phyloP scores from a whole-genome alignment of 2,797 vertebrate species.

The Zenarchopterus dispar region DNA sequence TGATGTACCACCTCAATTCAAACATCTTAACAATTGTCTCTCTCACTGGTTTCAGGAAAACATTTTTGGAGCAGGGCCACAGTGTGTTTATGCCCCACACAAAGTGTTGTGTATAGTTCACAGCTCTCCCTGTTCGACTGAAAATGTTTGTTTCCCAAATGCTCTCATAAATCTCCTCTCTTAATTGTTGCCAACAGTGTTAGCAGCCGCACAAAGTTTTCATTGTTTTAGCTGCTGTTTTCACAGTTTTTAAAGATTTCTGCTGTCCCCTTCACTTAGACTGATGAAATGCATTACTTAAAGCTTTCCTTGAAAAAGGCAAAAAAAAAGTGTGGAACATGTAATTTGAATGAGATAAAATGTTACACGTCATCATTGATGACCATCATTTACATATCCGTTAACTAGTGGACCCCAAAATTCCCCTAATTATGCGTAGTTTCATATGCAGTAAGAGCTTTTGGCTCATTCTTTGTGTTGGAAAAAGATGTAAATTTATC shows the following conservation, averaged over 20 bases:
- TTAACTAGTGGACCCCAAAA: slow-evolving; percentile 71
- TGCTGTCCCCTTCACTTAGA: slow-evolving; percentile 55
- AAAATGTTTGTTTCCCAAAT: slow-evolving; percentile 40
- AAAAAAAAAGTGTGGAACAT: slow-evolving; percentile 43
- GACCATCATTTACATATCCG: slow-evolving; percentile 58
- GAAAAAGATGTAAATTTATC: slow-evolving; percentile 66
- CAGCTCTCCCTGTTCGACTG: slow-evolving; percentile 31
- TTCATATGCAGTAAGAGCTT: slow-evolving; percentile 61
- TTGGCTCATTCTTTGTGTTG: slow-evolving; percentile 57
- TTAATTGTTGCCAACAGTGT: slow-evolving; percentile 55
- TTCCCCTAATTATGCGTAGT: slow-evolving; percentile 65
- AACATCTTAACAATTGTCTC: slow-evolving; percentile 41
- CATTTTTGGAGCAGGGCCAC: no score
- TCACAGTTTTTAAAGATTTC: slow-evolving; percentile 51
- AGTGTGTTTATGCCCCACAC: slow-evolving; percentile 11
- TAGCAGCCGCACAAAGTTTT: slow-evolving; percentile 66
- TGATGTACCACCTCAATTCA: slow-evolving; percentile 27
- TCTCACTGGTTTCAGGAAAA: neutral
- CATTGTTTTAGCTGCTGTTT: slow-evolving; percentile 70
- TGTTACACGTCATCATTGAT: slow-evolving; percentile 61
- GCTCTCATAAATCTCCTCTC: slow-evolving; percentile 59
- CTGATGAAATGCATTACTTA: slow-evolving; percentile 55
- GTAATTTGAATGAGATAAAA: slow-evolving; percentile 60
- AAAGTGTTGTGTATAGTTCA: slow-evolving; percentile 10
- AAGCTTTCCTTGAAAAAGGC: slow-evolving; percentile 47